A percentile compares a stretch with the other conserved stretches of the same genome.
phyloP scores from a whole-genome alignment of 2,888 invertebrate genomes.

The Galerucella nymphaeae region DNA sequence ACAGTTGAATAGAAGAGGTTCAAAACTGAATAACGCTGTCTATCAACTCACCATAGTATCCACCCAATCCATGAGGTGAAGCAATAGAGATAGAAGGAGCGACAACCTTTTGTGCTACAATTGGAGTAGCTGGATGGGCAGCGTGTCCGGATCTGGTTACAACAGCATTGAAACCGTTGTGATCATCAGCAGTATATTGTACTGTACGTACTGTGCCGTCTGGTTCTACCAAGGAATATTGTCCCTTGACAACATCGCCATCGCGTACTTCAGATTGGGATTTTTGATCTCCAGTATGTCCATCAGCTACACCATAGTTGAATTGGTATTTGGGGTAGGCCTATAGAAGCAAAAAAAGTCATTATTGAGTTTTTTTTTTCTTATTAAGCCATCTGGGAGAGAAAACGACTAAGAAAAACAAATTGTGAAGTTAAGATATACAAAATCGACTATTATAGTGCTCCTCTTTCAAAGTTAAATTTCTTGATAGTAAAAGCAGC shows the following conservation, averaged over 20 bases:
- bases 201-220: conserved; percentile 71
- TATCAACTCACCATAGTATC: conserved; percentile 6
- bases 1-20: no score
- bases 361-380: no score
- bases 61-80: conserved; percentile 17
- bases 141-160: conserved; percentile 68
- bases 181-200: conserved; percentile 70
- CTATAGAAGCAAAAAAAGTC: conserved; percentile 50
- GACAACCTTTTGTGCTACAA: conserved; percentile 57
- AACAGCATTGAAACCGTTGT: conserved; percentile 66
- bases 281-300: conserved; percentile 70
- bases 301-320: conserved; percentile 70
- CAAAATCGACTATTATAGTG: no score
- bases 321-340: conserved; percentile 71
- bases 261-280: conserved; percentile 68
- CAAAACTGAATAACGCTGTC: no score
- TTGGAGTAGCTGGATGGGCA: conserved; percentile 65
- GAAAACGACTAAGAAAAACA: no score
- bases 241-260: conserved; percentile 70
- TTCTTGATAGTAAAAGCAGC: conserved; percentile 39
- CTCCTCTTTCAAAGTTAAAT: not conserved
- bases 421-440: no score
- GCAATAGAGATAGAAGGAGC: conserved; percentile 49
- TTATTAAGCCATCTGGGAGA: no score
- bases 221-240: conserved; percentile 69